Conservation (phyloP, 2,113 vertebrate genomes). For the Neomonachus schauinslandi region DNA sequence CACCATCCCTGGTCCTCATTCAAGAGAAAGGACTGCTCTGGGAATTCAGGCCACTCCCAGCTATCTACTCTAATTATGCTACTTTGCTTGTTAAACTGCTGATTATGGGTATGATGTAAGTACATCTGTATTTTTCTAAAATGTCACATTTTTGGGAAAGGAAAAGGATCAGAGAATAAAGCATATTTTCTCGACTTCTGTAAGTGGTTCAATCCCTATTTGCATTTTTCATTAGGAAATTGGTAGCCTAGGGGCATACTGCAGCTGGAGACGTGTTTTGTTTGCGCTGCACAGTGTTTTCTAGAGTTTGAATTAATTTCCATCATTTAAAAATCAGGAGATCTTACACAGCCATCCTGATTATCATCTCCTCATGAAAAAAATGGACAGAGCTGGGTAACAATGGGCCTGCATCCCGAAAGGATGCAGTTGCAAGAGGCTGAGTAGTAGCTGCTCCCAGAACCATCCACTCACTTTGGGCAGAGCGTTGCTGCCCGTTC, state of each 20-base stretch:
- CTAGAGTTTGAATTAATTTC: constrained; percentile 57
- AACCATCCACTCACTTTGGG: too few relatives aligned
- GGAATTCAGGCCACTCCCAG: constrained; percentile 58
- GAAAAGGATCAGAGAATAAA: neutral
- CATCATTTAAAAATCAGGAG: constrained; percentile 58
- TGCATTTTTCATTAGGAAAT: constrained; percentile 62
- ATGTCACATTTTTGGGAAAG: constrained; percentile 51
- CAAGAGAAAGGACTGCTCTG: constrained; percentile 34
- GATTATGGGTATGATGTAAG: constrained; percentile 66
- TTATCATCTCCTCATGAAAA: neutral
- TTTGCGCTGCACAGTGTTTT: neutral
- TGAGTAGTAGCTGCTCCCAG: too few relatives aligned
- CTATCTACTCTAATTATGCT: constrained; percentile 33
- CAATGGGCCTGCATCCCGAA: too few relatives aligned
- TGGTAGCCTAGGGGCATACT: neutral
- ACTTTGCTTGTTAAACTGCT: constrained; percentile 64
- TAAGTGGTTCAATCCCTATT: constrained; percentile 27
- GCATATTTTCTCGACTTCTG: constrained; percentile 29
- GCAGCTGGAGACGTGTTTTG: constrained; percentile 43
- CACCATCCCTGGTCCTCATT: constrained; percentile 75
- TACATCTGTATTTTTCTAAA: constrained; percentile 49
- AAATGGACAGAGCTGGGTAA: neutral
- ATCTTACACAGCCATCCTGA: neutral
- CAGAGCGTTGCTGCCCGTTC: rapidly evolving
- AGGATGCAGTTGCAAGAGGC: neutral